Conservation (phyloP, 2,888 invertebrate genomes). For the Spilarctia lutea region DNA sequence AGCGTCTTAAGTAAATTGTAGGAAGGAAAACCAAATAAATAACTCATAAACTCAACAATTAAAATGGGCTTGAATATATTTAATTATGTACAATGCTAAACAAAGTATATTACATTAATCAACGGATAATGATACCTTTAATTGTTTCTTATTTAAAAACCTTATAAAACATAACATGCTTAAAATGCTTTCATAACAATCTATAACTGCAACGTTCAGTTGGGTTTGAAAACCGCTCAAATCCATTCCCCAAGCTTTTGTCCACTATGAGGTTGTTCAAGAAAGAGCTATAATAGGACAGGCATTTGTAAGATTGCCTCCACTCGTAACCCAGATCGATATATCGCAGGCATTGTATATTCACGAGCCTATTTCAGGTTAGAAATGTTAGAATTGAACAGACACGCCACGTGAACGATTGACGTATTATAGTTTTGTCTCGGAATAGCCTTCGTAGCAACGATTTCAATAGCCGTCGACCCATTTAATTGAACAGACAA, state of each 20-base stretch:
- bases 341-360: constrained; percentile 76
- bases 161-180: constrained; percentile 21
- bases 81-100: constrained; percentile 16
- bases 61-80: constrained; percentile 21
- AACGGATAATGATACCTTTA: background rate
- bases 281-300: constrained; percentile 65
- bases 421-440: constrained; percentile 80
- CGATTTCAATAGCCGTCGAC: constrained; percentile 75
- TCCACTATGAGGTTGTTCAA: constrained; percentile 63
- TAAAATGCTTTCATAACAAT: constrained; percentile 47
- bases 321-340: constrained; percentile 65
- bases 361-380: constrained; percentile 74
- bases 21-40: constrained; percentile 46
- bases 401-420: constrained; percentile 76
- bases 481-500: constrained; percentile 83
- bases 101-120: background rate
- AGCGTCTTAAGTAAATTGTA: constrained; percentile 58
- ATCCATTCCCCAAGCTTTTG: constrained; percentile 56
- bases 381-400: constrained; percentile 61
- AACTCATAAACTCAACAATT: constrained; percentile 53
- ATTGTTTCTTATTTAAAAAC: constrained; percentile 13
- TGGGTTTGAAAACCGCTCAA: constrained; percentile 54
- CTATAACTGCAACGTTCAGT: constrained; percentile 42
- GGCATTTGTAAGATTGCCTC: constrained; percentile 71
- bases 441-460: constrained; percentile 78